Base-by-base conservation (phyloP, 2,888 invertebrate species). In the Plagodis dolabraria region DNA sequence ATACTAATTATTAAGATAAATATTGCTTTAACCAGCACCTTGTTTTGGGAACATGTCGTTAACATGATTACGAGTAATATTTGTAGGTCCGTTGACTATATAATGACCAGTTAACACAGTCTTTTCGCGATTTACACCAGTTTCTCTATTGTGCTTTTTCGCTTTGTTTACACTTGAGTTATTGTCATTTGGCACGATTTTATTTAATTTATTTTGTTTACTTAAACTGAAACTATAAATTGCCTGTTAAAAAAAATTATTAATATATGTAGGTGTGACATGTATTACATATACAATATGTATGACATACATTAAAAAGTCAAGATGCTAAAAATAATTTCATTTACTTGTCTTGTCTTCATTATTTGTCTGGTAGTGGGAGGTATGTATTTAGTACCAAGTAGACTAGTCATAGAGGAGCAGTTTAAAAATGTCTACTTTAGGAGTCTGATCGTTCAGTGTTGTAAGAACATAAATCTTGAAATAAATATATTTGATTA, bases 1-100 rank as follows among this genome's bases (percentile, higher is more conserved):
- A 85, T 83, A 90, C 91, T 92, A 92, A 92, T 92, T 91, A 91
- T 91, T 89, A 85, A 89, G 92, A 91, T 92, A 91, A 89, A 91
- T 91, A 91, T 87, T 85, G 82, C 80, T 86, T 85, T 84, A 87
- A 86, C 83, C 82, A 82, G 80, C 52, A 83, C 84, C 83, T 83
- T 87, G 89, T 89, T 90, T 87, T 83, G 74, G 78, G 79, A 78
- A 75, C 75, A 74, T 73, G 77, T 80, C 81, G 83, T 86, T 87
- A 85, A 82, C 80, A 75, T 76, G 79, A 75, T 77, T 80, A 76
- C 76, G 74, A 77, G 76, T 79, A 75, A 74, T 78, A 79, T 78
- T 80, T 77, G 77, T 73, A 70, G 75, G 72, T 72, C 73, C 71
- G 80, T 80, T 76, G 71, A 74, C 76, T 69, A 73, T 65, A 71